A percentile compares a stretch with the other conserved stretches of the same genome.
phyloP scores from a whole-genome alignment of 2,113 vertebrate genomes.

The Rana temporaria region DNA sequence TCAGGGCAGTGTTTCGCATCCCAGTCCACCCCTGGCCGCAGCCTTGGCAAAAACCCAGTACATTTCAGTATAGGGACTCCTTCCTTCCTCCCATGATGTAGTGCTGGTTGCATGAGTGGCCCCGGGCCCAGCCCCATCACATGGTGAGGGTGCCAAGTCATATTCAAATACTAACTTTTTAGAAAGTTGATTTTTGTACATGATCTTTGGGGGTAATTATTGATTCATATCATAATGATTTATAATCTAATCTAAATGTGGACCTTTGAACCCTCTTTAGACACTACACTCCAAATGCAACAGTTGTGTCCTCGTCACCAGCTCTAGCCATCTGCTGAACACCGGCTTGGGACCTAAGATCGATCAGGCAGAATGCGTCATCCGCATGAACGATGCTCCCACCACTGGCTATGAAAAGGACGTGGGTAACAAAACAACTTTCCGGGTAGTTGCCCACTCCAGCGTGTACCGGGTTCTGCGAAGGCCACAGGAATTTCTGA shows the following conservation, averaged over 20 bases:
- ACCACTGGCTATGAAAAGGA: conserved; percentile 82
- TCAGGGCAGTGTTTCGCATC: too few species aligned
- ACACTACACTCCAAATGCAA: conserved; percentile 83
- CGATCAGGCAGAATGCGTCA: conserved; percentile 85
- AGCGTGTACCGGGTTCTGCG: conserved; percentile 89
- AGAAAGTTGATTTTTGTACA: too few species aligned
- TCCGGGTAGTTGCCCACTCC: conserved; percentile 93
- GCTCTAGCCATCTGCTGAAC: conserved; percentile 93
- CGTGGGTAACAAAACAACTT: conserved; percentile 87
- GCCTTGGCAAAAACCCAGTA: too few species aligned
- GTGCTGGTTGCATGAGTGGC: too few species aligned
- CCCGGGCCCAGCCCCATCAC: too few species aligned
- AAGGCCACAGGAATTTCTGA: conserved; percentile 86
- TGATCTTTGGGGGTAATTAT: too few species aligned
- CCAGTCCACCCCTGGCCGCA: too few species aligned
- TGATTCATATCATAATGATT: background rate
- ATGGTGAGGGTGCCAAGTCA: too few species aligned
- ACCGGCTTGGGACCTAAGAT: conserved; percentile 81
- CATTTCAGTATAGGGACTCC: too few species aligned
- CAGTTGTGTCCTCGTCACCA: conserved; percentile 90
- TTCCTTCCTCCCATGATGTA: too few species aligned
- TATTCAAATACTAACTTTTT: too few species aligned
- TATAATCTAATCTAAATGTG: background rate
- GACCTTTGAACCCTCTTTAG: conserved; percentile 66
- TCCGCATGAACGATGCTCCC: conserved; percentile 97